Evolutionary conservation across 2,888 invertebrate genomes (phyloP), one percentile per base, ranked within the genome.

Genomic region (Drosophila paracracens): DNA sequence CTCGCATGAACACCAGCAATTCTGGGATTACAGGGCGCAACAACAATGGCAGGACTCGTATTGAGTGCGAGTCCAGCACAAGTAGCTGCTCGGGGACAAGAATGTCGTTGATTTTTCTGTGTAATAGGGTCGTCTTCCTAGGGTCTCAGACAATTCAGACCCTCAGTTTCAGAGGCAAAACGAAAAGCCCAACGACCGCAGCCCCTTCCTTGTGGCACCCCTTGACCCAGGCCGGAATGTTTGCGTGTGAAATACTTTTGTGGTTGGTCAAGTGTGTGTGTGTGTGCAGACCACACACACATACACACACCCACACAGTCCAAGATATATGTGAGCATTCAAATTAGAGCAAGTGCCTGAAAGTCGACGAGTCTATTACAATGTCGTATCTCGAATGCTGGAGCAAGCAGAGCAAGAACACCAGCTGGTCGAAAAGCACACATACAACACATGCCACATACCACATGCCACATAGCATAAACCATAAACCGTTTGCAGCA

Each of bases 211-310:
- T 70, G 38, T 54, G 64, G 31, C 61, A 58, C 27, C 50, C 46
- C 63, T 73, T 72, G 72, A 82, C 68, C 76, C 61, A 43, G 57
- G 60, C 63, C 16, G 52, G 13, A 77, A 70, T 70, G 72, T 56
- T 77, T n/a, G 72, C 66, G 85, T 82, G 83, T 70, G 74, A 82
- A 80, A 80, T 83, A 80, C 80, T 66, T 77, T 67, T 76, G 83
- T 62, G 80, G 87, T 79, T 58, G 80, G 87, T 76, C 61, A 66
- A 69, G 50, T 64, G 36, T 35, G 58, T 40, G 36, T 13, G 31
- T 48, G 54, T 18, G 62, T 64, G 52, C 25, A 25, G 13, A 43
- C 21, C 13, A 43, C 13, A 43, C 38, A 18, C 40, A 2, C 18
- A 38, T 18, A 18, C 4, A 6, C 46, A 21, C 46, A 1, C 31